Percentiles rank a stretch among this genome's conserved stretches.
These are phyloP conservation scores for Meriones unguiculatus DNA, from an alignment of 2,113 vertebrate species.

Conservation along the genomic window DNA sequence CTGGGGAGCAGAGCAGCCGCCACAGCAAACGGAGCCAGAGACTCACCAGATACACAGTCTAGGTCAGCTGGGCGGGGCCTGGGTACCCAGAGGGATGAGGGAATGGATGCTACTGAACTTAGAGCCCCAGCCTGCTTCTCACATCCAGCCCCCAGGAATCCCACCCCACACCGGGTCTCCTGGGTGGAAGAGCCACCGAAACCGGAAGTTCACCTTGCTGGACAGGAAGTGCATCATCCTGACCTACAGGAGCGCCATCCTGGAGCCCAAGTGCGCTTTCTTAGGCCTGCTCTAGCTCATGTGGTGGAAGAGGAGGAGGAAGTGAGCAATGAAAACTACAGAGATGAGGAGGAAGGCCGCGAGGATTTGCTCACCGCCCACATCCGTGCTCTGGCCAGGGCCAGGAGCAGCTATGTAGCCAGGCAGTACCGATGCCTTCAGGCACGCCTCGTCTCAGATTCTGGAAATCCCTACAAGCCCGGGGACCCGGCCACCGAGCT, in stretches of 20 bases:
- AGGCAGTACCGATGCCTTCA: conserved; percentile 82
- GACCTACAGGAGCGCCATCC: too few species aligned
- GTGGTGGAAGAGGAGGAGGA: conserved; percentile 84
- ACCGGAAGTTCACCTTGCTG: background rate
- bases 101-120: rapidly evolving
- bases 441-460: conserved; percentile 74
- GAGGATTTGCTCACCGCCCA: conserved; percentile 88
- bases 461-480: conserved; percentile 76
- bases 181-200: conserved; percentile 89
- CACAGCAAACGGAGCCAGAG: background rate
- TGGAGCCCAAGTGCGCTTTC: background rate
- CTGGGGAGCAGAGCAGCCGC: conserved; percentile 71
- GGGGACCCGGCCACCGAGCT: conserved; percentile 82
- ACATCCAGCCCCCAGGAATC: conserved; percentile 53
- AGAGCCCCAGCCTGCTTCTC: conserved; percentile 66
- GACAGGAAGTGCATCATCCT: background rate
- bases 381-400: conserved; percentile 88
- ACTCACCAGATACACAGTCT: background rate
- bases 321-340: background rate
- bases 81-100: background rate
- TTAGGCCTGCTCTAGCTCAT: conserved; percentile 88
- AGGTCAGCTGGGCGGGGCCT: conserved; percentile 39
- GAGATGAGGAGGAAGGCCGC: conserved; percentile 63
- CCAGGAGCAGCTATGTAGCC: conserved; percentile 84
- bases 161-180: conserved; percentile 87